Evolutionary conservation across 2,113 vertebrate species (phyloP).

Genomic region (Leiothrix lutea): DNA sequence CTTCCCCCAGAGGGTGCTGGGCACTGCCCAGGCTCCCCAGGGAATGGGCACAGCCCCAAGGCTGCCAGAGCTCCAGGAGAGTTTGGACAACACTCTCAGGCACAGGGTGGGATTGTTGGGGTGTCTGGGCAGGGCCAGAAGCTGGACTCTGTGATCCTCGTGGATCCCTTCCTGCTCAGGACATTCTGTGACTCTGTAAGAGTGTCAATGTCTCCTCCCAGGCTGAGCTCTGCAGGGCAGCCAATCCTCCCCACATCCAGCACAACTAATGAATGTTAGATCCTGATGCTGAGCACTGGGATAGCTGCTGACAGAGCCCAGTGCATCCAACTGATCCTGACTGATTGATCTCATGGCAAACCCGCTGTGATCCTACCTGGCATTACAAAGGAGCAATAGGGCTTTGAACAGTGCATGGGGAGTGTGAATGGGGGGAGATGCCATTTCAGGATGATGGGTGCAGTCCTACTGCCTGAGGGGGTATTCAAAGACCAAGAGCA

Average conservation of each 20-base stretch:
- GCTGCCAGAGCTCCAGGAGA: not conserved
- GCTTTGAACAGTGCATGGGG: not conserved
- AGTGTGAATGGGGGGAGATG: not conserved
- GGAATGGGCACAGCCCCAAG: not conserved
- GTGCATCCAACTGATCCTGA: not conserved
- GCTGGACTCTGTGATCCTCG: accelerated
- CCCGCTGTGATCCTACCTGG: not conserved
- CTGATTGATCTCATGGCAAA: not conserved
- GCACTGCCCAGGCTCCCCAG: not conserved
- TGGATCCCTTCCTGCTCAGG: not conserved
- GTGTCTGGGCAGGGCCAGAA: not conserved
- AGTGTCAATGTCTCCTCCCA: not conserved
- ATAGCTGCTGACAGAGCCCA: not conserved
- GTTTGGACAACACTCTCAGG: accelerated
- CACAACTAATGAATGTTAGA: not conserved
- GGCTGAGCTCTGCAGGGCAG: not conserved
- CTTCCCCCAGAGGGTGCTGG: not conserved
- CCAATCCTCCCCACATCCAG: not conserved
- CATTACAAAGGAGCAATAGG: accelerated
- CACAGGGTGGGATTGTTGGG: accelerated
- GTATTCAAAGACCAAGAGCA: not conserved
- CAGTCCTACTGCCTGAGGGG: not conserved
- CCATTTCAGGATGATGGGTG: accelerated
- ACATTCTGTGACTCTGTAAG: not conserved
- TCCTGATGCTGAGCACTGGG: not conserved